Evolutionary conservation across 1,140 invertebrate species (phyloP).

Genomic region (Melanaphis sacchari): DNA sequence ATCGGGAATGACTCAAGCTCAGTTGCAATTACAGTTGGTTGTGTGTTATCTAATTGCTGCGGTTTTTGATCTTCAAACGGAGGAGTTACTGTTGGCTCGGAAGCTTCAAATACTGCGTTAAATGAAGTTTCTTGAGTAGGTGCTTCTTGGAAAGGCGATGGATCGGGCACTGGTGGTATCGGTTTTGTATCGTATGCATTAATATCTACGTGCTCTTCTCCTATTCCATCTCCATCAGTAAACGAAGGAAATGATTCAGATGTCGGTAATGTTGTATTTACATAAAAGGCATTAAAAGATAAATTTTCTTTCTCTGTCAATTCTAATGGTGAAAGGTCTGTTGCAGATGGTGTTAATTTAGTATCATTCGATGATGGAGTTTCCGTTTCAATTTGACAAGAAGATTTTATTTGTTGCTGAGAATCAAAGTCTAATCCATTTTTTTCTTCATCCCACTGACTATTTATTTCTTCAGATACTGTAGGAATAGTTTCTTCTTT

Average conservation of each 20-base stretch:
- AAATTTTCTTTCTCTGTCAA: neutral
- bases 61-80: neutral
- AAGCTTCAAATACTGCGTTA: neutral
- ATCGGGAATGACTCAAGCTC: neutral
- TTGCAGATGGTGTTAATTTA: neutral
- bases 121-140: neutral
- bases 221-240: neutral
- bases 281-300: neutral
- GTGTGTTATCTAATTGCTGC: neutral
- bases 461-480: no score
- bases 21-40: neutral
- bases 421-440: slow-evolving; percentile 18
- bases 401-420: neutral
- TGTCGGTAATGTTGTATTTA: neutral
- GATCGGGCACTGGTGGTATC: slow-evolving; percentile 10
- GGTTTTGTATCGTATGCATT: slow-evolving; percentile 10
- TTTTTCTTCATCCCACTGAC: slow-evolving; percentile 20
- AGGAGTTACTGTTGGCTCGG: neutral
- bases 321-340: neutral
- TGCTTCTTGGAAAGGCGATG: slow-evolving; percentile 35
- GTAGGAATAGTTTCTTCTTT: neutral
- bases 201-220: neutral
- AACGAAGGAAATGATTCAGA: neutral
- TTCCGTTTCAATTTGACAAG: neutral
- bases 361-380: neutral